Evolutionary conservation across 92 coral and sea anemone species (phyloP).

Genomic region (Heliopora coerulea): DNA sequence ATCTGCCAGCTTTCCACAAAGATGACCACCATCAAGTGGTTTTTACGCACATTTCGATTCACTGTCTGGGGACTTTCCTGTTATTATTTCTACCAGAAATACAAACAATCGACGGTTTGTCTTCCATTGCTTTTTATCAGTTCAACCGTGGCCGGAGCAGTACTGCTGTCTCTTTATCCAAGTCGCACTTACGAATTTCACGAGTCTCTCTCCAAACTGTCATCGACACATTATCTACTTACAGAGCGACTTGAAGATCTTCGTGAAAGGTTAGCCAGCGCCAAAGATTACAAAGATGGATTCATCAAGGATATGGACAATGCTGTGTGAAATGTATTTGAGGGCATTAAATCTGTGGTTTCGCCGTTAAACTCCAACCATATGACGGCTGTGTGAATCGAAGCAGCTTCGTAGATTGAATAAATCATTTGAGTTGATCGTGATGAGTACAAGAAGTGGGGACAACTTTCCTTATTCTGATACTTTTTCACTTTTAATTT

Average conservation of each 20-base stretch:
- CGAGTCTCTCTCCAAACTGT: slow-evolving; percentile 6
- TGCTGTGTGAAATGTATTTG: not conserved
- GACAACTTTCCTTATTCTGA: too few species aligned
- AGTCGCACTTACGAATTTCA: slow-evolving; percentile 13
- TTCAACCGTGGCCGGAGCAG: not conserved
- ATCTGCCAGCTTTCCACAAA: slow-evolving; percentile 4
- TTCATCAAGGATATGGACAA: not conserved
- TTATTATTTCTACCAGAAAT: too few species aligned
- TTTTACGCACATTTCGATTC: too few species aligned
- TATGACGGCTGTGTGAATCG: too few species aligned
- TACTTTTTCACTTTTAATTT: too few species aligned
- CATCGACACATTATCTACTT: not conserved
- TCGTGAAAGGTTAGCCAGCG: slow-evolving; percentile 8
- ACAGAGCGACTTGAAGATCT: slow-evolving; percentile 1
- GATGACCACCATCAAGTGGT: not conserved
- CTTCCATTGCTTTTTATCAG: not conserved
- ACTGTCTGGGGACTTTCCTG: too few species aligned
- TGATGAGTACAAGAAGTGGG: too few species aligned
- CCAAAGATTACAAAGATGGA: slow-evolving; percentile 23
- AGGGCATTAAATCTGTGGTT: not conserved
- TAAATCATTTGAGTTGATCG: too few species aligned
- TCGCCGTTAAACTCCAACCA: too few species aligned
- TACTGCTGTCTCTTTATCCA: slow-evolving; percentile 19
- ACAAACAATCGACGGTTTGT: too few species aligned
- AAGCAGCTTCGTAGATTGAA: too few species aligned